phyloP scores from a whole-genome alignment of 2,113 vertebrate genomes.

The Danionella cerebrum region DNA sequence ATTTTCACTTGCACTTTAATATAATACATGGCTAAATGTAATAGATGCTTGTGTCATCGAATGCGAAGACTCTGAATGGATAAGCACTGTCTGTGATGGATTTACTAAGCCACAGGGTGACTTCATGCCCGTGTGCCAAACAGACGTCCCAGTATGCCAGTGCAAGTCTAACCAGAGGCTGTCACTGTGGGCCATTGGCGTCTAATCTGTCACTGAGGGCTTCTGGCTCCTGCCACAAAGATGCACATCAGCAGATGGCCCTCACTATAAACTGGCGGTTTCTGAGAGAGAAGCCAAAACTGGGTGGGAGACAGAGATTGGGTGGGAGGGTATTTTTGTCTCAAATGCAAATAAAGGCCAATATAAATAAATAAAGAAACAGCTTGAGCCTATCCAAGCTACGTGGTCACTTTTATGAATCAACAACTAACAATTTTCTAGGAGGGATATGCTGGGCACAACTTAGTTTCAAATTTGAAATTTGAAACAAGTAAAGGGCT shows the following conservation, averaged over 20 bases:
- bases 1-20: no score
- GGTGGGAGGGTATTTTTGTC: neutral
- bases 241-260: constrained; percentile 15
- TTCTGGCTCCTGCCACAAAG: neutral
- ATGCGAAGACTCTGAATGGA: neutral
- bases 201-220: neutral
- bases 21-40: neutral
- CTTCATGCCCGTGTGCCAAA: neutral
- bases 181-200: neutral
- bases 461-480: no score
- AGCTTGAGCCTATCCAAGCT: no score
- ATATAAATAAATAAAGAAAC: no score
- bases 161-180: neutral
- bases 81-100: neutral
- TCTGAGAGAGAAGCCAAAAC: neutral
- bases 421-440: no score
- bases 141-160: neutral
- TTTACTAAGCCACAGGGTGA: neutral
- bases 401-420: no score
- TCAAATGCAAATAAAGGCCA: neutral
- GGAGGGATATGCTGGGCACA: no score
- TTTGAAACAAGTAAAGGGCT: no score
- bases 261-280: neutral
- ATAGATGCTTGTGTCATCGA: neutral
- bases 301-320: neutral